phyloP scores from a whole-genome alignment of 2,888 invertebrate genomes.

The Macrosiphum euphorbiae region DNA sequence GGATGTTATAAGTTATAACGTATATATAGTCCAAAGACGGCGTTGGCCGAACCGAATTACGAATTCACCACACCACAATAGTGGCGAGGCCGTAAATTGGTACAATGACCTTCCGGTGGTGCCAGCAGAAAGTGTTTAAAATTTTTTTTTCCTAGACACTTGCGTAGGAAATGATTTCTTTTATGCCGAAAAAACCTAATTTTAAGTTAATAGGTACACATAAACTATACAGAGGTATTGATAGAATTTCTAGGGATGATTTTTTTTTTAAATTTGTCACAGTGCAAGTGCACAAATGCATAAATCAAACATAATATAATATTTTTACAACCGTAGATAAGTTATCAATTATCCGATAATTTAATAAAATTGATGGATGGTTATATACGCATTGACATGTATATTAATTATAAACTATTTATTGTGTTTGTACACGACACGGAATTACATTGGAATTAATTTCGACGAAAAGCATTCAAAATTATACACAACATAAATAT shows the following conservation, averaged over 20 bases:
- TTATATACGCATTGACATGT: neutral
- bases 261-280: neutral
- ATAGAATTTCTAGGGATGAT: neutral
- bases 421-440: neutral
- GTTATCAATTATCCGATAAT: neutral
- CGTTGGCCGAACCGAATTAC: conserved; percentile 49
- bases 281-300: neutral
- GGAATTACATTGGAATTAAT: neutral
- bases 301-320: neutral
- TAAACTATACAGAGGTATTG: neutral
- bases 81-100: conserved; percentile 46
- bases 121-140: conserved; percentile 46
- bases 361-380: neutral
- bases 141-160: neutral
- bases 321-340: neutral
- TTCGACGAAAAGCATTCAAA: neutral
- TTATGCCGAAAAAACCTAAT: neutral
- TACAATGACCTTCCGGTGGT: conserved; percentile 58
- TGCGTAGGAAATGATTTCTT: neutral
- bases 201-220: neutral
- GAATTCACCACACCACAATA: conserved; percentile 48
- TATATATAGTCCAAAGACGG: conserved; percentile 33
- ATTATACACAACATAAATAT: conserved; percentile 3
- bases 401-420: neutral
- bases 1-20: conserved; percentile 31